These are phyloP conservation scores for Brachionus angularis DNA, from an alignment of 1,140 invertebrate species.

Conservation along the genomic window DNA sequence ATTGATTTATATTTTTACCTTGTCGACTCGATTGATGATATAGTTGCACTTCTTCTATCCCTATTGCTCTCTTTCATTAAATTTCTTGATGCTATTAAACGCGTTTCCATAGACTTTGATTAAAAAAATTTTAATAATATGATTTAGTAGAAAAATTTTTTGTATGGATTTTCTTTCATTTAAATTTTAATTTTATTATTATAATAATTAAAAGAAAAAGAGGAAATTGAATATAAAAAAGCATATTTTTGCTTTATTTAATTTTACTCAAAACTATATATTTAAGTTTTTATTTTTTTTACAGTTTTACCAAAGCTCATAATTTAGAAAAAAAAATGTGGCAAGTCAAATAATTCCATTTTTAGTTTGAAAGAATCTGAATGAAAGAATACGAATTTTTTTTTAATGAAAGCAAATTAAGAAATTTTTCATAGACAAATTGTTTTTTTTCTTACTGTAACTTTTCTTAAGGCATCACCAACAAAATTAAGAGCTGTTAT, in stretches of 20 bases:
- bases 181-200: background rate
- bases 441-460: conserved; percentile 40
- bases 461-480: conserved; percentile 7
- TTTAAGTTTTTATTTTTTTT: too few relatives aligned
- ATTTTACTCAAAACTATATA: too few relatives aligned
- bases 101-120: conserved; percentile 38
- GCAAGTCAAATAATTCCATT: too few relatives aligned
- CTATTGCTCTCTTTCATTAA: conserved; percentile 31
- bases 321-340: too few relatives aligned
- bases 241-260: too few relatives aligned
- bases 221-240: too few relatives aligned
- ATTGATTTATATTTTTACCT: conserved; percentile 6
- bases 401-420: too few relatives aligned
- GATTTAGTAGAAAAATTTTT: background rate
- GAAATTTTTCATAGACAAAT: too few relatives aligned
- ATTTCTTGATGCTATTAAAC: conserved; percentile 10
- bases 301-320: too few relatives aligned
- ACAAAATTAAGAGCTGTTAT: conserved; percentile 34
- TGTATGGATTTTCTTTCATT: background rate
- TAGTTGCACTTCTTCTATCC: conserved; percentile 37
- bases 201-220: too few relatives aligned
- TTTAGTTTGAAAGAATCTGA: too few relatives aligned
- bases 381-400: too few relatives aligned
- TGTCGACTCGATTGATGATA: conserved; percentile 21
- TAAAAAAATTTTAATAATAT: background rate